Evolutionary conservation across 2,888 invertebrate genomes (phyloP), one percentile per base, ranked within the genome.

Genomic region (Pandemis cinnamomeana): DNA sequence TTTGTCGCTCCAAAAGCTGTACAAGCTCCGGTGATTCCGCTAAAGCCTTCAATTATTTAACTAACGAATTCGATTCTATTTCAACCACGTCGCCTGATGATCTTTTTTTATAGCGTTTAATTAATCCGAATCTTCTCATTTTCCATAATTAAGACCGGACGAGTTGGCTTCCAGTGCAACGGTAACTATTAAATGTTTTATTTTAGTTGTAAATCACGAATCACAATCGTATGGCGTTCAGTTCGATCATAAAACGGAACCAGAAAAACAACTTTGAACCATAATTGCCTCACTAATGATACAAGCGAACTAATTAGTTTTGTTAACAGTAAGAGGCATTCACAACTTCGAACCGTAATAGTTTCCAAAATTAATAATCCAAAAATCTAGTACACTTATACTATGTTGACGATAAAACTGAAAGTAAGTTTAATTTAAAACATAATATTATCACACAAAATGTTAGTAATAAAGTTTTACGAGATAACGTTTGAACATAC

Each of bases 211-310:
- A 74, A 74, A 74, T 74, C 71, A 74, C 67, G 53, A 71, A 74
- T 71, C 74, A 74, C 74, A 74, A 74, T 74, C 70, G 46, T 20
- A 67, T 74, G 46, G 71, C 61, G 61, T 67, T 62, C 66, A 70
- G 70, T 62, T 55, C 74, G 74, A 74, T 71, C 74, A 74, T 74
- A 74, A 74, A 74, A 70, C 67, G 61, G 61, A 74, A 74, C 74
- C 71, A 74, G 74, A 67, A 74, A 67, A 74, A 74, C 70, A 74
- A 71, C 74, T 74, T 64, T 42, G 53, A 71, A 71, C 71, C 67
- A 67, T 71, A 74, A 74, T 71, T 71, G 74, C 74, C 71, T 62
- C 67, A 71, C 74, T 74, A 74, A 74, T 74, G 74, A 74, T 67
- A 74, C 69, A 69, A 70, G 20, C 61, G 55, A 71, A 74, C 74